phyloP scores from a whole-genome alignment of 2,113 vertebrate genomes.

The Halichoerus grypus region DNA sequence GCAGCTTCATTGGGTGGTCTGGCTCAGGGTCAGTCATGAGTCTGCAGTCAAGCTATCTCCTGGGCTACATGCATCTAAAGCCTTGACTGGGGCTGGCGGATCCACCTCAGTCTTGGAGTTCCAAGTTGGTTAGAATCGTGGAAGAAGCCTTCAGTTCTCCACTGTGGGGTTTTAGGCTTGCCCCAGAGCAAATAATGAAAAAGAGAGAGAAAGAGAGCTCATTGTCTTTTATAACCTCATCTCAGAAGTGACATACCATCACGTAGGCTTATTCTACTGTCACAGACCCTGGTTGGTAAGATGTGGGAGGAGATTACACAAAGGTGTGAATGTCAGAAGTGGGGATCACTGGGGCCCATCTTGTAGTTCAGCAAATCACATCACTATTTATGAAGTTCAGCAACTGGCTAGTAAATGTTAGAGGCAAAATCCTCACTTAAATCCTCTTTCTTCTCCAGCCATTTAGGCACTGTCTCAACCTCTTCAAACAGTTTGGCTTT shows the following conservation, averaged over 20 bases:
- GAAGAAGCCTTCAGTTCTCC: not conserved
- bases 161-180: not conserved
- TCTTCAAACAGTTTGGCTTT: not conserved
- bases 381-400: not conserved
- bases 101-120: not conserved
- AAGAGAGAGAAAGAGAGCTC: not conserved
- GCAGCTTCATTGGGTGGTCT: not conserved
- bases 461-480: not conserved
- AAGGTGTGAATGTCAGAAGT: not conserved
- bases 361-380: not conserved
- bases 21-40: not conserved
- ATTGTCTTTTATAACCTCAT: not conserved
- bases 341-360: rapidly evolving
- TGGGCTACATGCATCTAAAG: not conserved
- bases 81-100: not conserved
- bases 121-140: not conserved
- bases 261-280: not conserved
- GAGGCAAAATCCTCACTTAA: not conserved
- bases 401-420: not conserved
- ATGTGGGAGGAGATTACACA: not conserved
- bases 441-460: not conserved
- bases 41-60: not conserved
- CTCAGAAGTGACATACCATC: not conserved
- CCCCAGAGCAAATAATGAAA: not conserved
- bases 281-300: not conserved